Base-by-base conservation (phyloP, 2,113 vertebrate species). In the Paedocypris sp. region DNA sequence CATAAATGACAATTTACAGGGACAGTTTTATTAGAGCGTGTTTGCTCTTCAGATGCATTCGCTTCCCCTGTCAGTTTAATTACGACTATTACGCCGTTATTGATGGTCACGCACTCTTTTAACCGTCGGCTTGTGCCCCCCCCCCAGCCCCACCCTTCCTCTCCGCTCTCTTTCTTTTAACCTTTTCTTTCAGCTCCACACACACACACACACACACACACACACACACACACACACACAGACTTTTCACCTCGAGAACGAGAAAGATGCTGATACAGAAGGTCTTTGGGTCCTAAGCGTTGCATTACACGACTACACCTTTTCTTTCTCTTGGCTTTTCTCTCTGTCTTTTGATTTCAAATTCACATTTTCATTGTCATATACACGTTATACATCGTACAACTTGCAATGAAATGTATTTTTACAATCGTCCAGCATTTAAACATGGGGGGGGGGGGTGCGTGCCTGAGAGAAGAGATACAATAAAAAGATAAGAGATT, bases 251-350 rank as follows among this genome's bases (percentile, higher is more conserved):
- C 53, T 57, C 38, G 9, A 54, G 38, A 57, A 26, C 32, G 26
- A 59, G 32, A 68, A 60, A 60, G 33, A n/a, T 48, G 48, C 62
- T 69, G 61, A 64, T 42, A 54, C 48, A 13, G 12, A 43, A 58
- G 54, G 39, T 58, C 54, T 58, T 28, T 58, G 29, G 39, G 54
- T 58, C 16, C 54, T 43, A 32, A 5, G 49, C 43, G 16, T 69
- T 54, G 47, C 22, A 15, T 29, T 47, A 39, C 46, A 46, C 57
- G 39, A 61, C 67, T 57, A 26, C 36, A 58, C 43, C 26, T 39
- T 58, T 58, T 43, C 54, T 58, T 57, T 58, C 54, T 58, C 57
- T 25, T 22, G 39, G n/a, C 1, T 42, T 20, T 19, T 16, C 23
- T 12, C 33, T 3, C 15, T 7, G 13, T 48, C 38, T 20, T 26